Percentiles rank a stretch among this genome's conserved stretches.
phyloP scores from a whole-genome alignment of 2,888 invertebrate species.

The Drosophila silvestris region DNA sequence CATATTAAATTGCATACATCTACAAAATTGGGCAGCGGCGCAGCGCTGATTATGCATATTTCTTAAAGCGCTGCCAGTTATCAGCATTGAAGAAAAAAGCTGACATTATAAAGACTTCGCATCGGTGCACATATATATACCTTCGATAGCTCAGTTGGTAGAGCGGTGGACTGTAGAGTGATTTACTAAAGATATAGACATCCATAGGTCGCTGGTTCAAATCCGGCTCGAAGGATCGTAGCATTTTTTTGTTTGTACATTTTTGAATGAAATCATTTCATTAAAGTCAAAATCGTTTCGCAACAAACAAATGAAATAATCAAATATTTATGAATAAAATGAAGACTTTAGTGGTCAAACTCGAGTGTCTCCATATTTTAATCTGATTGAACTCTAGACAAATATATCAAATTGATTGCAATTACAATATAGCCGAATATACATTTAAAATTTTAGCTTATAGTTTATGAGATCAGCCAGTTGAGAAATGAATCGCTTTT shows the following conservation, averaged over 20 bases:
- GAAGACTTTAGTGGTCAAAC: fast-evolving
- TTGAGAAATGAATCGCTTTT: background rate
- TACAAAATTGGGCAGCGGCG: background rate
- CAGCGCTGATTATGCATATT: background rate
- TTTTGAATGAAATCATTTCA: background rate
- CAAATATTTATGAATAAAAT: background rate
- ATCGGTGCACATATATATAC: conserved; percentile 18
- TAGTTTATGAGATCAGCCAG: background rate
- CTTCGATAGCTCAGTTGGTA: conserved; percentile 80
- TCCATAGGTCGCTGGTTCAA: conserved; percentile 46
- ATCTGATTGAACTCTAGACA: background rate
- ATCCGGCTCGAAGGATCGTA: conserved; percentile 39
- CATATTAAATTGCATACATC: background rate
- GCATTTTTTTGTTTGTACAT: background rate
- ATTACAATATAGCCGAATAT: background rate
- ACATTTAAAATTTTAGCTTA: background rate
- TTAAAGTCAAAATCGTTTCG: too few species aligned
- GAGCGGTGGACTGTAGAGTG: conserved; percentile 77
- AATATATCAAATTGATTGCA: background rate
- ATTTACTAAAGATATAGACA: conserved; percentile 8
- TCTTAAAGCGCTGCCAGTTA: background rate
- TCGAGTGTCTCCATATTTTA: background rate
- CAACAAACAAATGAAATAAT: background rate
- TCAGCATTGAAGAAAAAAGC: background rate
- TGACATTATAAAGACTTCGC: background rate